Conservation (phyloP, 2,113 vertebrate genomes). For the Trichechus manatus region DNA sequence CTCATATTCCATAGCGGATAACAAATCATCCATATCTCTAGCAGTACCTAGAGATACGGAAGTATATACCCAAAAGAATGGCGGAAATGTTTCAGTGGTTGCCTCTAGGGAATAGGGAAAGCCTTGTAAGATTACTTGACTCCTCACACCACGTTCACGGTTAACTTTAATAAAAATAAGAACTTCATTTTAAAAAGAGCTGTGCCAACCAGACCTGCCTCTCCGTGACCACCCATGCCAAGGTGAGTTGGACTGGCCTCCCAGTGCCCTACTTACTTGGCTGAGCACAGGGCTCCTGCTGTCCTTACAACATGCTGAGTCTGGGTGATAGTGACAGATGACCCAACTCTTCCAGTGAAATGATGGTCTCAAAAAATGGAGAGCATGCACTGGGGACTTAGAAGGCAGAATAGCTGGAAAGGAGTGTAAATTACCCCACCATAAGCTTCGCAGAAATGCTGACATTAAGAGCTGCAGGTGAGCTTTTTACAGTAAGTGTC, state of each 20-base stretch:
- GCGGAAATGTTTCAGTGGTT: neutral
- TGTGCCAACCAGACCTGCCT: neutral
- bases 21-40: neutral
- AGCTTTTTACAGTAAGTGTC: neutral
- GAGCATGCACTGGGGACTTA: neutral
- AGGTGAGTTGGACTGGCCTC: neutral
- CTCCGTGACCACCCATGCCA: neutral
- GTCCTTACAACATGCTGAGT: constrained; percentile 37
- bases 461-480: neutral
- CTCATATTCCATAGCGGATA: neutral
- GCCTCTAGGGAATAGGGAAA: neutral
- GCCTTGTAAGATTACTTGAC: neutral
- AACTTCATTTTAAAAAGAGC: neutral
- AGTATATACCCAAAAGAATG: neutral
- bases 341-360: neutral
- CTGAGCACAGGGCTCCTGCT: no score
- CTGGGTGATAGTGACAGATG: constrained; percentile 28
- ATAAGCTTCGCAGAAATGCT: constrained; percentile 28
- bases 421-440: constrained; percentile 16
- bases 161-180: neutral
- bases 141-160: neutral
- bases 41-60: neutral
- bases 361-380: neutral
- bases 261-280: neutral
- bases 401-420: neutral